These are phyloP conservation scores for Myrmecobius fasciatus DNA, from an alignment of 2,113 vertebrate genomes.

Conservation along the genomic window DNA sequence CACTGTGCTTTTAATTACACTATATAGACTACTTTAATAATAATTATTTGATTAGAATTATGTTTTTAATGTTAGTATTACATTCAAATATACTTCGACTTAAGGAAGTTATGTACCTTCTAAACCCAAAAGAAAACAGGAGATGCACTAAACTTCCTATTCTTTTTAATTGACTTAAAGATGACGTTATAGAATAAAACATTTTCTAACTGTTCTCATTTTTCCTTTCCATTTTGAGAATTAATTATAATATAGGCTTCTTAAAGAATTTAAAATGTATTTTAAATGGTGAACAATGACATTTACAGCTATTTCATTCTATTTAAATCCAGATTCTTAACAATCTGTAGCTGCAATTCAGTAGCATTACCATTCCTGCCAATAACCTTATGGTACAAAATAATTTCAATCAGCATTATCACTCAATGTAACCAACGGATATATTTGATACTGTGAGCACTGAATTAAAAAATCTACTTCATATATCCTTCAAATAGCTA, in stretches of 20 bases:
- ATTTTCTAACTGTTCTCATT: constrained; percentile 1
- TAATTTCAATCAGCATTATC: constrained; percentile 82
- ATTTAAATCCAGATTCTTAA: constrained; percentile 78
- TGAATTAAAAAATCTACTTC: constrained; percentile 82
- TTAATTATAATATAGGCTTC: constrained; percentile 71
- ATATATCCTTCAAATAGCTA: constrained; percentile 82
- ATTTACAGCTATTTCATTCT: constrained; percentile 77
- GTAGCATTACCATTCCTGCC: constrained; percentile 75
- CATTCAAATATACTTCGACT: not conserved
- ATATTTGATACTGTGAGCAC: constrained; percentile 74
- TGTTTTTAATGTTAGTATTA: constrained; percentile 17
- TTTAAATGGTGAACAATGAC: constrained; percentile 73
- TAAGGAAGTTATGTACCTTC: not conserved
- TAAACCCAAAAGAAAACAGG: not conserved
- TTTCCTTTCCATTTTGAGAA: constrained; percentile 49
- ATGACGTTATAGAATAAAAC: not conserved
- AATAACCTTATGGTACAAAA: constrained; percentile 80
- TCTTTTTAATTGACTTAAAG: constrained; percentile 29
- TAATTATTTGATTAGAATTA: constrained; percentile 29
- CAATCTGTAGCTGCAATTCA: constrained; percentile 76
- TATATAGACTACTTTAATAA: constrained; percentile 1
- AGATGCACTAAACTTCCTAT: not conserved
- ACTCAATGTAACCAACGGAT: constrained; percentile 78
- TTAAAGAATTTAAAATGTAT: constrained; percentile 72
- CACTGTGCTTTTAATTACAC: constrained; percentile 49